Evolutionary conservation across 2,888 invertebrate species (phyloP).

Genomic region (Mayetiola destructor): DNA sequence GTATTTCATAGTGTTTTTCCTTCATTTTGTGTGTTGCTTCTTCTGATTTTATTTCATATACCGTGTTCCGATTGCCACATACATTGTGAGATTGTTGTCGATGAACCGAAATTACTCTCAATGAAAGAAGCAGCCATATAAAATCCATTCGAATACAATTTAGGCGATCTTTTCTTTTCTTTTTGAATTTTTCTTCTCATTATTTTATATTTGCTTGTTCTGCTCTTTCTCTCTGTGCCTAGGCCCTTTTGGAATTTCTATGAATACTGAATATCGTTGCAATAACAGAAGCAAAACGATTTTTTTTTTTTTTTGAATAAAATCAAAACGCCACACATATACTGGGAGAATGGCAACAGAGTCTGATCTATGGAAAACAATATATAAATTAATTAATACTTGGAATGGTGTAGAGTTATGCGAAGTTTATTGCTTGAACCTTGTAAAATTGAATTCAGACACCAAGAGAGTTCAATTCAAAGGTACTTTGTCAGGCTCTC

Average conservation of each 20-base stretch:
- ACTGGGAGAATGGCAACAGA: background rate
- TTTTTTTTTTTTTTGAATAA: too few relatives aligned
- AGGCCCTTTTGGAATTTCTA: background rate
- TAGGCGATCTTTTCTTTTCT: background rate
- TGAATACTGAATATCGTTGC: background rate
- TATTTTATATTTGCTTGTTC: background rate
- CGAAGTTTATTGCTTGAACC: conserved; percentile 2
- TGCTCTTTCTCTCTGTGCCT: background rate
- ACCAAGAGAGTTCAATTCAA: background rate
- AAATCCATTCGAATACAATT: conserved; percentile 3
- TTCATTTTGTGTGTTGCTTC: background rate
- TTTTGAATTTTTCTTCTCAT: too few relatives aligned
- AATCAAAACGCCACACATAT: conserved; percentile 4
- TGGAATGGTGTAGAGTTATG: background rate
- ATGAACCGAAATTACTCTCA: conserved; percentile 2
- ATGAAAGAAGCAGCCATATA: conserved; percentile 10
- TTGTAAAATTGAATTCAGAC: background rate
- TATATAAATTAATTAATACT: conserved; percentile 9
- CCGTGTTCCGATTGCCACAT: conserved; percentile 8
- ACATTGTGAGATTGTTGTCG: conserved; percentile 4
- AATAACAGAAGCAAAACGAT: background rate
- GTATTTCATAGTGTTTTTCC: background rate
- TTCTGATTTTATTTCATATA: too few relatives aligned
- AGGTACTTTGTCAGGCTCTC: conserved; percentile 7
- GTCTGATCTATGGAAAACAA: background rate